Conservation (phyloP, 1,140 invertebrate genomes). For the Charaxes varanes region DNA sequence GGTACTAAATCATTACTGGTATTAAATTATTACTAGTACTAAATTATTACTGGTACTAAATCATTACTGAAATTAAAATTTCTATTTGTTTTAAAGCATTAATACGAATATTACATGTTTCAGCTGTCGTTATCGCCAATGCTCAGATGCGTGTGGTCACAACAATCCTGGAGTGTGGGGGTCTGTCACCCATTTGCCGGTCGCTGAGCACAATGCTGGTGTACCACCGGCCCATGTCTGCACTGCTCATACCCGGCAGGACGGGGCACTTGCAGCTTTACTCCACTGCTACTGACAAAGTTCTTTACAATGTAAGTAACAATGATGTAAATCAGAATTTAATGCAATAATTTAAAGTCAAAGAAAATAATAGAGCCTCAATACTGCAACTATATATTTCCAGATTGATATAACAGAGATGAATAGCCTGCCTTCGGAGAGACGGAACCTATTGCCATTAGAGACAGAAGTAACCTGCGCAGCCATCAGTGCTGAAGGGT, state of each 20-base stretch:
- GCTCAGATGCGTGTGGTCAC: slow-evolving; percentile 40
- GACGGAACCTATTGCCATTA: slow-evolving; percentile 57
- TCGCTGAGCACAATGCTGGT: slow-evolving; percentile 39
- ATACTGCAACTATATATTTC: too few relatives aligned
- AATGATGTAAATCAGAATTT: too few relatives aligned
- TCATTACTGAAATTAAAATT: too few relatives aligned
- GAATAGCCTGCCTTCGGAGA: slow-evolving; percentile 56
- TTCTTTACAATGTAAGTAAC: slow-evolving; percentile 67
- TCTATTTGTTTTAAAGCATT: too few relatives aligned
- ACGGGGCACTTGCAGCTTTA: slow-evolving; percentile 63
- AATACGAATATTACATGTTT: too few relatives aligned
- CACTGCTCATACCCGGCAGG: slow-evolving; percentile 51
- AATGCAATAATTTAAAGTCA: too few relatives aligned
- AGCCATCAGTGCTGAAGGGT: slow-evolving; percentile 40
- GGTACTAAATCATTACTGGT: too few relatives aligned
- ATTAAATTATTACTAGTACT: too few relatives aligned
- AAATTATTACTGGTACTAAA: too few relatives aligned
- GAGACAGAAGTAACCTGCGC: slow-evolving; percentile 62
- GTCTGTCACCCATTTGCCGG: slow-evolving; percentile 34
- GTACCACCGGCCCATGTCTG: slow-evolving; percentile 37
- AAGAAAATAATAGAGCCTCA: too few relatives aligned
- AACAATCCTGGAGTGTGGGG: slow-evolving; percentile 60
- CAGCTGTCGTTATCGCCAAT: slow-evolving; percentile 56
- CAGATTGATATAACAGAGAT: slow-evolving; percentile 68
- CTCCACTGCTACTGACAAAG: slow-evolving; percentile 60